Conservation (phyloP, 2,888 invertebrate genomes). For the Lepidocyrtoides sp. region DNA sequence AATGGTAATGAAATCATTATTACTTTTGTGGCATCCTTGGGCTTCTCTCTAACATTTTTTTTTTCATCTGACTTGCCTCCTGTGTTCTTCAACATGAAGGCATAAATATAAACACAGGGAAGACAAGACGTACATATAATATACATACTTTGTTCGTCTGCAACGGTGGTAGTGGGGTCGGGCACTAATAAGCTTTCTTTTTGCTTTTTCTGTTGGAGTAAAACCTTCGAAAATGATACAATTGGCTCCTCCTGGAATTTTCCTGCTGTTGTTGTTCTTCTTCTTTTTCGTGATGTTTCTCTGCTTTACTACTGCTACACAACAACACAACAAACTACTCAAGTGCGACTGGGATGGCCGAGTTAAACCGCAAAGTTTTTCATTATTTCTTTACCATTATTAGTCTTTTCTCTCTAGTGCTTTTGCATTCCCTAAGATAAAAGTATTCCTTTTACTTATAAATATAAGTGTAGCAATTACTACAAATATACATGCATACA, state of each 20-base stretch:
- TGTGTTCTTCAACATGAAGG: neutral
- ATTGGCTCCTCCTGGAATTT: slow-evolving; percentile 67
- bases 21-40: slow-evolving; percentile 44
- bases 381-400: slow-evolving; percentile 56
- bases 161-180: neutral
- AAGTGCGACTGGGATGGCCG: slow-evolving; percentile 41
- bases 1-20: slow-evolving; percentile 76
- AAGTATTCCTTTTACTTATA: too few species aligned
- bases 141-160: neutral
- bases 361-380: slow-evolving; percentile 66
- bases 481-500: too few species aligned
- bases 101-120: neutral
- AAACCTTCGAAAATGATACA: slow-evolving; percentile 56
- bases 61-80: too few species aligned
- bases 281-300: slow-evolving; percentile 7
- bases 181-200: slow-evolving; percentile 65
- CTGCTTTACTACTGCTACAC: slow-evolving; percentile 14
- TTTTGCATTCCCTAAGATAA: slow-evolving; percentile 44
- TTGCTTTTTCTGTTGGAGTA: neutral
- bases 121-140: too few species aligned
- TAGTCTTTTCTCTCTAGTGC: neutral
- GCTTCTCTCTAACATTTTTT: slow-evolving; percentile 28
- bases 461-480: too few species aligned
- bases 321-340: slow-evolving; percentile 40
- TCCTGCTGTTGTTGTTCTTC: slow-evolving; percentile 39